phyloP scores from a whole-genome alignment of 2,888 invertebrate species.

The Endomychus coccineus region DNA sequence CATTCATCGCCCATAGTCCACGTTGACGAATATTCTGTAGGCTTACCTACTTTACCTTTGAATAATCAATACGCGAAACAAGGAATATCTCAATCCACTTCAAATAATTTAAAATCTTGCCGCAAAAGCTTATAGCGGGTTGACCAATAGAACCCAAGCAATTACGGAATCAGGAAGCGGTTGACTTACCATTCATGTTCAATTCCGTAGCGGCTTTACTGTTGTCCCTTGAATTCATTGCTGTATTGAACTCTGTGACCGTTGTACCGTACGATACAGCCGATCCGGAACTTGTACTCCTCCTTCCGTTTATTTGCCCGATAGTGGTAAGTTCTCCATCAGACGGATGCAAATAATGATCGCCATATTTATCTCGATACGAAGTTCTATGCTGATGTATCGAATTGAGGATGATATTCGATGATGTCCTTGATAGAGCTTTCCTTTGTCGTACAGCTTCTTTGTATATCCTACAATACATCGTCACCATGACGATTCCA shows the following conservation, averaged over 20 bases:
- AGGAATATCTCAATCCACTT: too few species aligned
- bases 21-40: too few species aligned
- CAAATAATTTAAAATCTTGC: too few species aligned
- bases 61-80: too few species aligned
- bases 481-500: conserved; percentile 84
- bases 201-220: conserved; percentile 61
- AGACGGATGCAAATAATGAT: conserved; percentile 54
- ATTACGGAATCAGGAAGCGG: too few species aligned
- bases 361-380: conserved; percentile 44
- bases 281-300: conserved; percentile 53
- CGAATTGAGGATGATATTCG: conserved; percentile 76
- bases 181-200: conserved; percentile 60
- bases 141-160: too few species aligned
- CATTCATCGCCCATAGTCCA: too few species aligned
- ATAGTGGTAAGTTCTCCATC: conserved; percentile 50
- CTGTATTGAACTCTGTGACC: conserved; percentile 38
- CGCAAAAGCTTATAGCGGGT: too few species aligned
- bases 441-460: conserved; percentile 78
- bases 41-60: too few species aligned
- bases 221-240: conserved; percentile 44
- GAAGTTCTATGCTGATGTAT: conserved; percentile 76
- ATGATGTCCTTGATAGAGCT: conserved; percentile 76
- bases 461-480: conserved; percentile 79
- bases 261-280: conserved; percentile 48
- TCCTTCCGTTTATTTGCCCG: conserved; percentile 51